Evolutionary conservation across 2,888 invertebrate genomes (phyloP), one percentile per base, ranked within the genome.

Genomic region (Nesidiocoris tenuis): DNA sequence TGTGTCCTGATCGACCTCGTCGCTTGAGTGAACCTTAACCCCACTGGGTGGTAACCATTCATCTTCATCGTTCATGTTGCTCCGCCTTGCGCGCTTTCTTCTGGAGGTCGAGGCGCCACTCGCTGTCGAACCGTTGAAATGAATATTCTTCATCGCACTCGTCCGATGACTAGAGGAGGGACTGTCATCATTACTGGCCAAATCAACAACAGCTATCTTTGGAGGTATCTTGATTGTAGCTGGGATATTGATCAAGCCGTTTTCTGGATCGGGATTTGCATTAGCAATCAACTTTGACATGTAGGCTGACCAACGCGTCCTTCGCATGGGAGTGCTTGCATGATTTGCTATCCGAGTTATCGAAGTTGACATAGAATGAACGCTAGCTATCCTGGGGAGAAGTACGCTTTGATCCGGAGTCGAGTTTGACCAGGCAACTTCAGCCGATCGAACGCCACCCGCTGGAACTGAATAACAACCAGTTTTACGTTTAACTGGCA

Each of bases 1-100:
- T n/a, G n/a, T 39, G 17, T 39, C 59, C 1, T 17, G 17, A 39
- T 19, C 25, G 21, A 61, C 61, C 16, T 24, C 25, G 17, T 39
- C 54, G 39, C 19, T 9, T 7, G 39, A 72, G 9, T 55, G 18
- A 61, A 5, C 61, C 63, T 72, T 72, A 3, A 61, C 21, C 61
- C 61, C 61, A 72, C 54, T 54, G 1, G 72, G 21, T 3, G 72
- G 72, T 54, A 61, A 61, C 72, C 72, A 72, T 5, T 72, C 72
- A 17, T 72, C 72, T 1, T 72, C 72, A 24, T 72, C 61, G 12
- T 72, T 61, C 12, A 16, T 1, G 16, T 21, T 21, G 17, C 12
- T 9, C 3, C 54, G 61, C 19, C 61, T 61, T 12, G 17, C 61
- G 16, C 22, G 17, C 39, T 22, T 65, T 17, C 65, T 7, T 9